Percentiles rank a stretch among this genome's conserved stretches.
Evolutionary conservation across 1,140 invertebrate genomes (phyloP).

Genomic region (Vollenhovia emeryi): DNA sequence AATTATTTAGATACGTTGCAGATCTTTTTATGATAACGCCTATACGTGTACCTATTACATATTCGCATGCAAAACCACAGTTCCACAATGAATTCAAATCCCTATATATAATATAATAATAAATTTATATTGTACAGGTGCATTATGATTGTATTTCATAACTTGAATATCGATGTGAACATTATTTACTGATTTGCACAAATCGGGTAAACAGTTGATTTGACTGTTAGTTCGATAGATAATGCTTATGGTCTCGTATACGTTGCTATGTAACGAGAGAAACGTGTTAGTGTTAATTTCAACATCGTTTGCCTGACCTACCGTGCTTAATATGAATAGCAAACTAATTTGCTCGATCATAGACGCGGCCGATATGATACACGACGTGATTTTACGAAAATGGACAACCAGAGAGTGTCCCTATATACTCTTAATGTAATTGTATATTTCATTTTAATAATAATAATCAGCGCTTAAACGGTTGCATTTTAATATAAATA

Average conservation of each 20-base stretch:
- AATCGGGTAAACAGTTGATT: background rate
- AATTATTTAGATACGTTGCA: background rate
- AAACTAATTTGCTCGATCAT: conserved; percentile 11
- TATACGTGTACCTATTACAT: background rate
- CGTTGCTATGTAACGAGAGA: background rate
- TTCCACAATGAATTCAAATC: background rate
- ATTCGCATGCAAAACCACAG: background rate
- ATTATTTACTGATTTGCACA: conserved; percentile 5
- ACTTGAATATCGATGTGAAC: background rate
- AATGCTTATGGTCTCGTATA: conserved; percentile 7
- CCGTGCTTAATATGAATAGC: background rate
- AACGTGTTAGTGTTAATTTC: conserved; percentile 31
- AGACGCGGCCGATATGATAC: background rate
- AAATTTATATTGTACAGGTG: background rate
- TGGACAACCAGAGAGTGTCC: background rate
- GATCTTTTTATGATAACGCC: background rate
- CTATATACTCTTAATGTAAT: background rate
- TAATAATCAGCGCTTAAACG: background rate
- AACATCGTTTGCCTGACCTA: conserved; percentile 19
- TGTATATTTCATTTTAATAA: background rate
- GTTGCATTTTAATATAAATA: background rate
- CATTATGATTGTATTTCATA: conserved; percentile 8
- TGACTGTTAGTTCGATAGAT: background rate
- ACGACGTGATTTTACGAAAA: background rate
- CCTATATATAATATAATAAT: background rate